A percentile compares a stretch with the other conserved stretches of the same genome.
These are phyloP conservation scores for Ophioderma brevispina DNA, from an alignment of 35 echinoderm and acorn worm species.

Conservation along the genomic window DNA sequence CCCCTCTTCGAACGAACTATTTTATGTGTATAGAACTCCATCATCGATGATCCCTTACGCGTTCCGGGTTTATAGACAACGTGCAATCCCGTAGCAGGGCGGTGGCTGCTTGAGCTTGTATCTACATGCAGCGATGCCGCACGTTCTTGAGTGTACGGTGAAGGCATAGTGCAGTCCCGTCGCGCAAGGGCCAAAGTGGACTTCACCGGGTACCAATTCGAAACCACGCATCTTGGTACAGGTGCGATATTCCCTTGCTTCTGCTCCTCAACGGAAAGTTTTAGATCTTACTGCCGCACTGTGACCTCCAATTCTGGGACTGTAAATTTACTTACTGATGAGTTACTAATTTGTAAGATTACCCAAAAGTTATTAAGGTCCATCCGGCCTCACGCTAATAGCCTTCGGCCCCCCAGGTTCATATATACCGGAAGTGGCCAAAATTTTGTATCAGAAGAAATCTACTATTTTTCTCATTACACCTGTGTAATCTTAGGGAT, in stretches of 20 bases:
- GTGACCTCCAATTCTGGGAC: slow-evolving; percentile 84
- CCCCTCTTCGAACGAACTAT: too few relatives aligned
- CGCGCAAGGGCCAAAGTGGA: slow-evolving; percentile 71
- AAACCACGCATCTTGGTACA: slow-evolving; percentile 73
- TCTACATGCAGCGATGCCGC: slow-evolving; percentile 82
- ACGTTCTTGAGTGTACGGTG: slow-evolving; percentile 70
- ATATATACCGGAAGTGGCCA: too few relatives aligned
- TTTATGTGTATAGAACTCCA: too few relatives aligned
- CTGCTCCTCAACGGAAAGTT: slow-evolving; percentile 69
- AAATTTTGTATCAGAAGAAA: too few relatives aligned
- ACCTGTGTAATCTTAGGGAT: too few relatives aligned
- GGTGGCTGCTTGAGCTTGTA: slow-evolving; percentile 95
- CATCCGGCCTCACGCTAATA: too few relatives aligned
- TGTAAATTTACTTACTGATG: too few relatives aligned
- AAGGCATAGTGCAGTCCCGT: slow-evolving; percentile 86
- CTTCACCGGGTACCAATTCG: slow-evolving; percentile 81
- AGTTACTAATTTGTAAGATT: too few relatives aligned
- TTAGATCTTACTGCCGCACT: slow-evolving; percentile 75
- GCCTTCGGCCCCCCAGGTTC: too few relatives aligned
- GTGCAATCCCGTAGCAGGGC: slow-evolving; percentile 77
- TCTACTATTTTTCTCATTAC: too few relatives aligned
- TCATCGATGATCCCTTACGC: too few relatives aligned
- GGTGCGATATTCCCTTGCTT: slow-evolving; percentile 24
- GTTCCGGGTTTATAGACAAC: slow-evolving; percentile 90
- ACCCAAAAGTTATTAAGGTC: too few relatives aligned